A percentile compares a stretch with the other conserved stretches of the same genome.
Conservation (phyloP, 2,888 invertebrate species). For the Ommatoiulus sabulosus region DNA sequence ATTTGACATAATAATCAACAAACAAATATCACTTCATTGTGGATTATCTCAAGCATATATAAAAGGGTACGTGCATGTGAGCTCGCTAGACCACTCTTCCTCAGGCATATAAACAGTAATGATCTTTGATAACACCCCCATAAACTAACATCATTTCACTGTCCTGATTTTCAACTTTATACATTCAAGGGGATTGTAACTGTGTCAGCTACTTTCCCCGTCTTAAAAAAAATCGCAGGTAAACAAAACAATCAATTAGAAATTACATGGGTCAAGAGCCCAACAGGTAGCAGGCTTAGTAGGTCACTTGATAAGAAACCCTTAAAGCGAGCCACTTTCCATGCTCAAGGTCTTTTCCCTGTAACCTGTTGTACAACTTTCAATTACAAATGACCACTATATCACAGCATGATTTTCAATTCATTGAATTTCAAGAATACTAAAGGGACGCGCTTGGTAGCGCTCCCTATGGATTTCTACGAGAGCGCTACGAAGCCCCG, state of each 20-base stretch:
- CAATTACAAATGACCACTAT: neutral
- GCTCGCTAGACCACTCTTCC: too few species aligned
- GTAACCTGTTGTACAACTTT: slow-evolving; percentile 12
- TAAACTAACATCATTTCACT: neutral
- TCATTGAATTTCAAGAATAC: neutral
- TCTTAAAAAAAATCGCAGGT: too few species aligned
- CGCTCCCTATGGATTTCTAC: neutral
- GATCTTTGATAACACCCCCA: too few species aligned
- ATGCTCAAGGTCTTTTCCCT: neutral
- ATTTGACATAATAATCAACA: too few species aligned
- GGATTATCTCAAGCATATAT: too few species aligned
- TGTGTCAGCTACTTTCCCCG: neutral
- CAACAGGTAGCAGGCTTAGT: neutral
- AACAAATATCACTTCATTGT: too few species aligned
- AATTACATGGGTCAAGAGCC: neutral
- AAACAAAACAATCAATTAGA: too few species aligned
- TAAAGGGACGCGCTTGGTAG: neutral
- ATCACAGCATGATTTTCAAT: neutral
- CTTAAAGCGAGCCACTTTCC: neutral
- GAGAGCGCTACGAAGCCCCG: neutral
- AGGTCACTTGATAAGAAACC: neutral
- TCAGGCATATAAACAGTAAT: too few species aligned
- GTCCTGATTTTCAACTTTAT: neutral
- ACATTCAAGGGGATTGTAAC: neutral
- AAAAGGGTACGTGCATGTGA: too few species aligned